Base-by-base conservation (phyloP, 2,113 vertebrate genomes). In the Chionomys nivalis region DNA sequence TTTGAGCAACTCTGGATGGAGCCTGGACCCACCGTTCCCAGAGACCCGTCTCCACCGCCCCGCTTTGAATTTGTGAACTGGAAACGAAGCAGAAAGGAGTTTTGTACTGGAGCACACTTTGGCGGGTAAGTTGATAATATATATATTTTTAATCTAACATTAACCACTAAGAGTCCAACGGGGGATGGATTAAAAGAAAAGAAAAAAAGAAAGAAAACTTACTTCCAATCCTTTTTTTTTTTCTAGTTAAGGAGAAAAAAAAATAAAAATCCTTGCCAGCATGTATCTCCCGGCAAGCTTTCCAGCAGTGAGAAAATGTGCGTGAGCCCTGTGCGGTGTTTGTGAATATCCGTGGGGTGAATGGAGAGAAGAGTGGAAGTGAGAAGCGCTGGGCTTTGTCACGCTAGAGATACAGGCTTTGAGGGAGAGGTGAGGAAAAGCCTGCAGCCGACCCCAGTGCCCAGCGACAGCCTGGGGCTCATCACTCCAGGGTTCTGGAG, bases 91-190 rank as follows among this genome's bases (percentile, higher is more conserved):
- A 70, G 97, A 97, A 89, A 96, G 92, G 93, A 88, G 97, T 96
- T 36, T 87, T 31, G 92, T 93, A 85, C 96, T 89, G 82, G 91
- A 28, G 97, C 95, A 10, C 79, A 98, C 98, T 97, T 97, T 66
- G 96, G 91, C 95, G 96, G 98, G 98, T 99, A 98, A 98, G 98
- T 98, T 94, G 70, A 85, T 89, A 52, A 36, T 61, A 39, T 39
- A 36, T 61, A 39, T 39, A 75, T 88, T 70, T 70, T 55, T 33
- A 4, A 49, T 78, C 81, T 93, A 33, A 63, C 36, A 3, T 26
- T 96, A 96, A 96, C 90, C 89, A 94, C 10, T 55, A 47, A 6
- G 61, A 58, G 89, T 88, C 78, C 78, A 68, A 73, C 28, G 42
- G 44, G 33, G 39, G 39, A 31, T 42, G 28, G 42, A 63, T 39